Evolutionary conservation across 2,113 vertebrate species (phyloP).

Genomic region (Zeus faber): DNA sequence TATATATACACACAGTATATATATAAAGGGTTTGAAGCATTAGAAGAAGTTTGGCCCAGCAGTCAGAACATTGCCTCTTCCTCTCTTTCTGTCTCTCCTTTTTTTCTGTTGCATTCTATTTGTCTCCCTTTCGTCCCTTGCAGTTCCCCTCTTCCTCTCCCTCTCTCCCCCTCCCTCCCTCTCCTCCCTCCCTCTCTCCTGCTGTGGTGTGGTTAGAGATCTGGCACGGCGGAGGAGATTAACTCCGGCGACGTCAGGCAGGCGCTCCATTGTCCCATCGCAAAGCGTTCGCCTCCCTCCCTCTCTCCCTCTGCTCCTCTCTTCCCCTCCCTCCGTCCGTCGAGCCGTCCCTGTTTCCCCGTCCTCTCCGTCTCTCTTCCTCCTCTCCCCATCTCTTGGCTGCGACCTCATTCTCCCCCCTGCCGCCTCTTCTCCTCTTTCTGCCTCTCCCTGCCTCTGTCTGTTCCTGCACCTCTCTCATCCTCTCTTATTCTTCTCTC

Average conservation of each 20-base stretch:
- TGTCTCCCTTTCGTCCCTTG: not conserved
- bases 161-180: not conserved
- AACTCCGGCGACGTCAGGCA: too few relatives aligned
- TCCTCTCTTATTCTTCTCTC: not conserved
- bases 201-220: not conserved
- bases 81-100: not conserved
- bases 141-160: not conserved
- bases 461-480: not conserved
- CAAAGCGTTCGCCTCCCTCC: too few relatives aligned
- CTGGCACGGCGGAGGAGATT: not conserved
- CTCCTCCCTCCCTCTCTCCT: not conserved
- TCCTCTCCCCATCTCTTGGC: not conserved
- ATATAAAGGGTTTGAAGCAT: too few relatives aligned
- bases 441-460: not conserved
- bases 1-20: too few relatives aligned
- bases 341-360: not conserved
- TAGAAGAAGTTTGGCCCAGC: too few relatives aligned
- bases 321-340: conserved; percentile 3
- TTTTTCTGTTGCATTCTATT: not conserved
- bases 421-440: not conserved
- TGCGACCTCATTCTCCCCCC: not conserved
- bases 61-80: too few relatives aligned
- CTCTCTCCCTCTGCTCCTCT: not conserved
- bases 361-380: not conserved
- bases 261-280: too few relatives aligned